phyloP scores from a whole-genome alignment of 2,113 vertebrate genomes.

The Ctenomys sociabilis region DNA sequence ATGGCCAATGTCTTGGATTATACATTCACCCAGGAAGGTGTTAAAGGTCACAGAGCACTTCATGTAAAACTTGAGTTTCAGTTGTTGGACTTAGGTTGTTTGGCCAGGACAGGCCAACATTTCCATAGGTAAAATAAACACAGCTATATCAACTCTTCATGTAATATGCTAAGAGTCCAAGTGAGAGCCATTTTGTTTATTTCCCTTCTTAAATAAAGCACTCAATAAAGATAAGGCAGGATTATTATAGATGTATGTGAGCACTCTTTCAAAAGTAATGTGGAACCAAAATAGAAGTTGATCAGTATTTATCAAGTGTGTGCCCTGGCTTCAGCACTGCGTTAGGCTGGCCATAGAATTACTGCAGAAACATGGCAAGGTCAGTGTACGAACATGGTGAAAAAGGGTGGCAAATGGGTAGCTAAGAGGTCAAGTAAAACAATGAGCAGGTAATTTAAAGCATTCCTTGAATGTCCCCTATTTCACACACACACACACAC shows the following conservation, averaged over 20 bases:
- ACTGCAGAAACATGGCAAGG: not conserved
- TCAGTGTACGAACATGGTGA: not conserved
- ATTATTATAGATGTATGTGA: not conserved
- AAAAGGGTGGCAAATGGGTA: not conserved
- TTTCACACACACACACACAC: too few relatives aligned
- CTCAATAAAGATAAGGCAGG: not conserved
- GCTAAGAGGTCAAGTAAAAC: not conserved
- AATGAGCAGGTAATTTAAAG: not conserved
- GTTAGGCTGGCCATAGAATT: not conserved
- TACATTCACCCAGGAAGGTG: not conserved
- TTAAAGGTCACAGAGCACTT: not conserved
- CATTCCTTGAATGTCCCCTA: not conserved
- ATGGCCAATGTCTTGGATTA: not conserved
- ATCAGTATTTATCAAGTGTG: not conserved
- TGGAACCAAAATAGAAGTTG: not conserved
- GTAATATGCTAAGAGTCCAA: not conserved
- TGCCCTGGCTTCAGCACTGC: not conserved
- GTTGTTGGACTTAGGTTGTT: not conserved
- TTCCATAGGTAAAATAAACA: not conserved
- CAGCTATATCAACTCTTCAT: not conserved
- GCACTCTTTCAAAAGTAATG: not conserved
- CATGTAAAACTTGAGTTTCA: not conserved
- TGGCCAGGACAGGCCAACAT: not conserved
- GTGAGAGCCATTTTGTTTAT: not conserved
- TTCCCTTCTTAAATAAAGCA: not conserved